Evolutionary conservation across 2,888 invertebrate species (phyloP), one percentile per base, ranked within the genome.

Genomic region (Hoplodrina blanda): DNA sequence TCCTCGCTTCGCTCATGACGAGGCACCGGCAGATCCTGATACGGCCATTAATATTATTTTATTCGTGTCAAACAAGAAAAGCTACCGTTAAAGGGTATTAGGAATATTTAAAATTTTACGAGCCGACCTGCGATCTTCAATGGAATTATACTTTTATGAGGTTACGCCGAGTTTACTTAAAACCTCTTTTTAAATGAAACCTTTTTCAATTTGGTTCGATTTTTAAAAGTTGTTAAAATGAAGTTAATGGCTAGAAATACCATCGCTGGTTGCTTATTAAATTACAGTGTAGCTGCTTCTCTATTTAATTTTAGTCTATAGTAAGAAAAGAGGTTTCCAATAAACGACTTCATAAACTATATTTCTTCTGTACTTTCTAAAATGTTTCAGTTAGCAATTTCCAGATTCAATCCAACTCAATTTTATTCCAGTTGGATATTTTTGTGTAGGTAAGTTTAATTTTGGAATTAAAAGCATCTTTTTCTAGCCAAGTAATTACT

Each of bases 1-100:
- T 66, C 37, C 20, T 62, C 73, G 77, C 73, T 56, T 63, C 77
- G 75, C 76, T 69, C 76, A 71, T 79, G 82, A 79, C 80, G 78
- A 65, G 71, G 79, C 69, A 80, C 72, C 70, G 66, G 64, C 69
- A 76, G 64, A 62, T 73, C 76, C 81, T 82, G 80, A 81, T 74
- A 76, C 65, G 81, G 81, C 74, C 78, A 88, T 91, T 91, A 88
- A 88, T 91, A 89, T 91, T 89, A 89, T 91, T 86, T 86, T 82
- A 85, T 83, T 79, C 63, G 74, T 82, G 80, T 82, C 80, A 85
- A 83, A 83, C 81, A 85, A 80, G 81, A 80, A 84, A 86, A 85
- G 84, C 82, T 86, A 82, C 86, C 82, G 85, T 78, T 85, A 84
- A 81, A 84, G 69, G 74, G 78, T 73, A 80, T 82, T 80, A 80